Conservation (phyloP, 2,113 vertebrate species). For the Cathartes aura region DNA sequence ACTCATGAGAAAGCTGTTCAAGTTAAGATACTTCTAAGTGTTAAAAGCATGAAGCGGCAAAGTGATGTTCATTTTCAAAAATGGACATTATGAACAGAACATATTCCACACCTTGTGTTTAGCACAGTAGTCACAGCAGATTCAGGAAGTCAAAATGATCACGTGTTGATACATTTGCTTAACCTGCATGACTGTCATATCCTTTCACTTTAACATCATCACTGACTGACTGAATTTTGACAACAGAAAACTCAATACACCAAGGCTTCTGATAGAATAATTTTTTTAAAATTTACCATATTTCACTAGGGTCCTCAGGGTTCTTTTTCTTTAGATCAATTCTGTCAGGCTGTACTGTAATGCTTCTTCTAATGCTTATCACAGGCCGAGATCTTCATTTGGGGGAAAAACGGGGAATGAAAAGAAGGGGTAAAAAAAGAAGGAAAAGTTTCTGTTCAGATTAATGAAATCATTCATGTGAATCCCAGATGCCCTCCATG, state of each 20-base stretch:
- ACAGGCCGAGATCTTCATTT: slow-evolving; percentile 86
- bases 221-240: neutral
- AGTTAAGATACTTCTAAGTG: neutral
- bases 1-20: neutral
- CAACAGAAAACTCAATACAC: neutral
- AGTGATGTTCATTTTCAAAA: neutral
- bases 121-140: neutral
- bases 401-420: neutral
- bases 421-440: neutral
- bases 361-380: slow-evolving; percentile 83
- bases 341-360: slow-evolving; percentile 82
- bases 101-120: neutral
- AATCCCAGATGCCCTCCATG: neutral
- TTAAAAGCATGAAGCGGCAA: neutral
- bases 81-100: neutral
- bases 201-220: neutral
- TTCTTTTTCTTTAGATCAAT: slow-evolving; percentile 81
- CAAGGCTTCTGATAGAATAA: neutral
- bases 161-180: neutral
- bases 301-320: slow-evolving; percentile 77
- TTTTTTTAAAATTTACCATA: slow-evolving; percentile 79
- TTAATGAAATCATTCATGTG: neutral
- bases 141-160: neutral
- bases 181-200: neutral
- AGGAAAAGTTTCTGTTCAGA: neutral